Evolutionary conservation across 2,113 vertebrate genomes (phyloP), one percentile per base, ranked within the genome.

Genomic region (Hippocampus mohnikei): DNA sequence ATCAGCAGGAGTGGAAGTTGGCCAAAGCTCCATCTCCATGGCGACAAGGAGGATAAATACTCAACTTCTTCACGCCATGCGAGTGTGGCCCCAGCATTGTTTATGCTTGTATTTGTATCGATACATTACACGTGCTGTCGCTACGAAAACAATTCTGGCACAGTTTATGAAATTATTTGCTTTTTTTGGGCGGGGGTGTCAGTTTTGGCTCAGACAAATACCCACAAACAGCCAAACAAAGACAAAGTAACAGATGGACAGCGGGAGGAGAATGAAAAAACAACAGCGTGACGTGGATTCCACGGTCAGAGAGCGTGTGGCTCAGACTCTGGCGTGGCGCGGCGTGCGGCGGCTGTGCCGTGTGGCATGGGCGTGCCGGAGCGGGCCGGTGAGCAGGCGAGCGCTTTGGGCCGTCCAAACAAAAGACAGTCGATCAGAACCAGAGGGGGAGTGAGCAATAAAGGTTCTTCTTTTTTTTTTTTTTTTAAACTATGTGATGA

Each of bases 211-310:
- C 65, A 75, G 58, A 83, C 75, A 63, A 74, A 78, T 50, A 58
- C 65, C 79, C 73, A 75, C 74, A 81, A 77, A 87, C 80, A 76
- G 77, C 79, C 78, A 62, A 75, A 86, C 73, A 75, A 73, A 78
- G 69, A 84, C 75, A 78, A 66, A 68, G 67, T 66, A 79, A 85
- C 82, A 80, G 68, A 81, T 73, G 72, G 75, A 84, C 66, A 74
- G 66, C 2, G 13, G 73, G 68, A 68, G 64, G 23, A 80, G 69
- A 66, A 46, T 65, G 40, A 71, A 76, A 61, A 65, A 77, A 78
- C 75, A 77, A 70, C 69, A 78, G 79, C 48, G 72, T 69, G 74
- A 70, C 20, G 13, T 40, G 58, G 46, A 23, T 61, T 72, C 37
- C 55, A 50, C 27, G 5, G 27, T 56, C 8, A 20, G 3, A 42